Evolutionary conservation across 2,113 vertebrate genomes (phyloP).

Genomic region (Dicerorhinus sumatrensis): DNA sequence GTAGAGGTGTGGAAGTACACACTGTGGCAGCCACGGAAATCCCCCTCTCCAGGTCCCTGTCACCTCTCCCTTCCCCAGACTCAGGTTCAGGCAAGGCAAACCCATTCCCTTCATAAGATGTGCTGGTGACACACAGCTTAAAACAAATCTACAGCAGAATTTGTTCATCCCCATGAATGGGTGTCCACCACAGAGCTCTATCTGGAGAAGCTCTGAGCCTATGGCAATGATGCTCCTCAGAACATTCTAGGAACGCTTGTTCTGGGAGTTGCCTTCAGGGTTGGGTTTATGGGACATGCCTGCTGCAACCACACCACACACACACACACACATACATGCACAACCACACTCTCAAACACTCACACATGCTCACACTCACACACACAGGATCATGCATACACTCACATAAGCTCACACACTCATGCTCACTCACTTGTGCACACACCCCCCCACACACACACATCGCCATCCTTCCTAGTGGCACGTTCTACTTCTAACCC

Average conservation of each 20-base stretch:
- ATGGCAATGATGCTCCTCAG: accelerated
- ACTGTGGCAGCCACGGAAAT: accelerated
- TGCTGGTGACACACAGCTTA: accelerated
- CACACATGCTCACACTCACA: accelerated
- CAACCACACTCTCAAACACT: neutral
- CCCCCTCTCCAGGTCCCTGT: neutral
- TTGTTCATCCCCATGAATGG: accelerated
- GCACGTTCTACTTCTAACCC: neutral
- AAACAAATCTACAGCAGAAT: neutral
- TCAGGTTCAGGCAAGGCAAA: neutral
- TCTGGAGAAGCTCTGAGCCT: neutral
- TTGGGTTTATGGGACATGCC: neutral
- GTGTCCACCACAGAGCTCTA: accelerated
- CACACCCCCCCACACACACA: neutral
- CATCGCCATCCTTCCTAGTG: too few relatives aligned
- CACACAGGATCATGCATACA: too few relatives aligned
- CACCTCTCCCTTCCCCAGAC: neutral
- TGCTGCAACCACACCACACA: accelerated
- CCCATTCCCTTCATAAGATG: neutral
- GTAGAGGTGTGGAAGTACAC: neutral
- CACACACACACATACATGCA: too few relatives aligned
- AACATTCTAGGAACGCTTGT: accelerated
- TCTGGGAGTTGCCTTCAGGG: neutral
- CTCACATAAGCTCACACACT: neutral
- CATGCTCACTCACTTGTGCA: accelerated